Conservation (phyloP, 37 sponge, comb jelly and placozoan species). For the Hormiphora californensis region DNA sequence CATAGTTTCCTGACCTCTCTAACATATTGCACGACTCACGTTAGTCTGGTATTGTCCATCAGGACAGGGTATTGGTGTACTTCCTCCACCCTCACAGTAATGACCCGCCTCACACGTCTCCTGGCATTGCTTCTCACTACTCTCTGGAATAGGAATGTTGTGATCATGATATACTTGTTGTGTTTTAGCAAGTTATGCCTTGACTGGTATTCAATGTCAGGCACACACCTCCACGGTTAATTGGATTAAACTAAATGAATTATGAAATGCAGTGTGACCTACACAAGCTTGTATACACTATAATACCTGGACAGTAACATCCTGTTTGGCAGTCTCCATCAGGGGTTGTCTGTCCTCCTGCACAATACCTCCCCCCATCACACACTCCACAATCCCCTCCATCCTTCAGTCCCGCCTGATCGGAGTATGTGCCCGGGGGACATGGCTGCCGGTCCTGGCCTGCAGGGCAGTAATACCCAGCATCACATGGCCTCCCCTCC, state of each 20-base stretch:
- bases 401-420: not conserved
- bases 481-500: conserved; percentile 17
- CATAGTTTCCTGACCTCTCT: no score
- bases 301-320: conserved; percentile 36
- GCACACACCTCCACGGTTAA: no score
- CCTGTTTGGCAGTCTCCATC: conserved; percentile 48
- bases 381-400: not conserved
- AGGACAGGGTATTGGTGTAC: not conserved
- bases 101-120: conserved; percentile 16
- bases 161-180: no score
- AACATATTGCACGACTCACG: no score
- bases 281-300: not conserved
- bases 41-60: not conserved
- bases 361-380: conserved; percentile 45
- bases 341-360: conserved; percentile 27
- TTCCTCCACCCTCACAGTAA: conserved; percentile 27
- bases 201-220: no score
- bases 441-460: conserved; percentile 18
- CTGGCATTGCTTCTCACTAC: conserved; percentile 5
- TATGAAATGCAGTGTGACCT: not conserved
- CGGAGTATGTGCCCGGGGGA: conserved; percentile 54
- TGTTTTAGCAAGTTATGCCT: no score
- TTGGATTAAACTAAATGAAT: not conserved
- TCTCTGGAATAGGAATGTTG: no score
- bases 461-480: conserved; percentile 45